Base-by-base conservation (phyloP, 2,888 invertebrate species). In the Arrhopalites spinosus region DNA sequence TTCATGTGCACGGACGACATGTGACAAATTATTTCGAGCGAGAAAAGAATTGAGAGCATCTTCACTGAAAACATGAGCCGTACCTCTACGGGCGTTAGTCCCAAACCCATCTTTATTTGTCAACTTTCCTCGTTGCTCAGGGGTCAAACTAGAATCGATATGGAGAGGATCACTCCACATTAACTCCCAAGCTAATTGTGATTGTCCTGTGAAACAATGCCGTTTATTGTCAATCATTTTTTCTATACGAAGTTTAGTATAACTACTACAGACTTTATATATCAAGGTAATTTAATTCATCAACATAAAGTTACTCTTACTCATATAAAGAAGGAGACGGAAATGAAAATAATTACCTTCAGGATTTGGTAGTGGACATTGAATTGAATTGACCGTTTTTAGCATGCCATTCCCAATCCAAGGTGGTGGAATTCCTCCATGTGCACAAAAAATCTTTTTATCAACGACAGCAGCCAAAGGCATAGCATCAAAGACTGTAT, bases 81-180 rank as follows among this genome's bases (percentile, higher is more conserved):
- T 92, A 76, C 91, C 91, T 80, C 93, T 88, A 83, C 89, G 87
- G 0, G 85, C 83, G 86, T 93, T 93, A 68, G 87, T 86, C 0
- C 90, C 89, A 86, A 92, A 93, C 0, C 92, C 92, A 79, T 90
- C 89, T 84, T 89, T 73, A 15, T 70, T 66, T 8, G 47, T 67
- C 8, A 47, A 8, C 47, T 67, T 67, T 25, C 17, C 13, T 8
- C 15, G 0, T 15, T 23, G 23, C 2, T 45, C 23, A 20, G 45
- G 45, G 2, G 36, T 20, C 13, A 30, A 25, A 17, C n/a, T 13
- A 13, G n/a, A 2, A 27, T 78, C 84, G 83, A 82, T 88, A 88
- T 87, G 88, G 70, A 90, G 84, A 0, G 92, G 92, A 84, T 93
- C 93, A 84, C 91, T 92, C 93, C 93, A 93, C 86, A 93, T 87